Base-by-base conservation (phyloP, 2,888 invertebrate genomes). In the Drosophila pegasa region DNA sequence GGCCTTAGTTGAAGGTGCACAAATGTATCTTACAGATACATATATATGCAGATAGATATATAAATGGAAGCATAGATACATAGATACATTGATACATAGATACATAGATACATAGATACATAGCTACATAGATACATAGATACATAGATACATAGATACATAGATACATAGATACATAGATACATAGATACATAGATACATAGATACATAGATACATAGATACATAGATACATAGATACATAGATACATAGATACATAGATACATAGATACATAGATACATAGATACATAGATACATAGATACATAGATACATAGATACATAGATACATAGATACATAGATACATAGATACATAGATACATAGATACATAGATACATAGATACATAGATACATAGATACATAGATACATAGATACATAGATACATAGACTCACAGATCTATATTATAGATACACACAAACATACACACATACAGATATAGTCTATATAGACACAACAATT, bases 1-100 rank as follows among this genome's bases (percentile, higher is more conserved):
- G 10, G 25, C 8, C 29, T 12, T 12, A 8, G 27, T 64, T 33
- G 38, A 71, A 60, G 59, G 52, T 40, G 56, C 35, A 29, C 25
- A 55, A 67, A 55, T 41, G 29, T 69, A 73, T 47, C 37, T 54
- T 9, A 9, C 1, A 35, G 38, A 27, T 22, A 33, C 33, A 33
- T 14, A 33, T 5, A 20, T 12, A 1, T 1, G 25, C n/a, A 43
- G 2, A 22, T 40, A 20, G 12, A 41, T 3, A 41, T 14, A 41
- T 41, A 41, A 22, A 41, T 8, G 14, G 41, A 41, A 14, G 8
- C 14, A 41, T 8, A 14, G 43, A 25, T 43, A n/a, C 8, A 18
- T 8, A 43, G 41, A 14, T 22, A 41, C 41, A 22, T 14, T 22
- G 41, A 41, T 41, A 41, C 41, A 22, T 25, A 22, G 14, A 25